Evolutionary conservation across 2,888 invertebrate genomes (phyloP).

Genomic region (Acronicta leporina): DNA sequence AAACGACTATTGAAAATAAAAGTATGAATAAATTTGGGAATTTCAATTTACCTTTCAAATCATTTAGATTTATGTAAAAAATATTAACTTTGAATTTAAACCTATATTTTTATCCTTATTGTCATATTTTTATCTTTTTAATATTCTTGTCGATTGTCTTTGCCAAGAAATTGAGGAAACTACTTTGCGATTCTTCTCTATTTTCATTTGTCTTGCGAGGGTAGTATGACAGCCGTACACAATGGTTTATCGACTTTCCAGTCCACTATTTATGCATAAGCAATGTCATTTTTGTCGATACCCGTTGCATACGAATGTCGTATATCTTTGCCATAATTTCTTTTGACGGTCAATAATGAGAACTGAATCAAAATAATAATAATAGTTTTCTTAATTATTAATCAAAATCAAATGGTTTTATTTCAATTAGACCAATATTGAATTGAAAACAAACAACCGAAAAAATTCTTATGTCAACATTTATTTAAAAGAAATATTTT

Average conservation of each 20-base stretch:
- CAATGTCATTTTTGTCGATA: not conserved
- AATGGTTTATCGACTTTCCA: not conserved
- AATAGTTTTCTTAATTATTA: too few relatives aligned
- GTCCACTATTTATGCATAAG: not conserved
- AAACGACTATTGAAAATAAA: not conserved
- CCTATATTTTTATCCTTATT: not conserved
- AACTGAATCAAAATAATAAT: too few relatives aligned
- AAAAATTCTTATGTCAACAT: too few relatives aligned
- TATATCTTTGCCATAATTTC: too few relatives aligned
- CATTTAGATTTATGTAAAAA: not conserved
- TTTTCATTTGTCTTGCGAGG: not conserved
- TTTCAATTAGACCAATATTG: too few relatives aligned
- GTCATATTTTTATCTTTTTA: not conserved
- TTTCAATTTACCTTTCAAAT: not conserved
- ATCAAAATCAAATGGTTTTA: too few relatives aligned
- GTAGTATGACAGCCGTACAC: not conserved
- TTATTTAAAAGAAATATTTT: too few relatives aligned
- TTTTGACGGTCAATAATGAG: too few relatives aligned
- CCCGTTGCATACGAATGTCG: too few relatives aligned
- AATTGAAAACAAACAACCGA: too few relatives aligned
- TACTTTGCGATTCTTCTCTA: not conserved
- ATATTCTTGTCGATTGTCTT: not conserved
- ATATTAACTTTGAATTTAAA: too few relatives aligned
- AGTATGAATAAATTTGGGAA: not conserved
- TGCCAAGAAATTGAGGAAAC: not conserved